Conservation (phyloP, 2,888 invertebrate genomes). For the Conomelus anceps region DNA sequence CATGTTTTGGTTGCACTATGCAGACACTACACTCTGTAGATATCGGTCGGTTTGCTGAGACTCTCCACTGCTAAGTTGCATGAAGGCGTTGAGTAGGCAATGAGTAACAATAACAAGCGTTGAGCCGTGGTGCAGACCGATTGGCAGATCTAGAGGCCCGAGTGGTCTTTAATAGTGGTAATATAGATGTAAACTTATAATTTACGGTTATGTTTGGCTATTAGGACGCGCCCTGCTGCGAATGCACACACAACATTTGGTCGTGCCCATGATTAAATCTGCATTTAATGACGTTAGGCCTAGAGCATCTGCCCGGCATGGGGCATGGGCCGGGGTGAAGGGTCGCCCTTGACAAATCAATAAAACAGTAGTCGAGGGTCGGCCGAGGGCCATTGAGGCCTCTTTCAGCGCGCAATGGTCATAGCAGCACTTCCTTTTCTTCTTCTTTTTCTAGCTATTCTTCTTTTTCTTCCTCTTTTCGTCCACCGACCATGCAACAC, state of each 20-base stretch:
- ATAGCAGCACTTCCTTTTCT: neutral
- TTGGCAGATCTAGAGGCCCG: neutral
- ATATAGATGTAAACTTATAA: constrained; percentile 11
- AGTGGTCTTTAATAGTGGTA: constrained; percentile 2
- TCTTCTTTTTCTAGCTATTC: neutral
- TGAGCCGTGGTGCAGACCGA: neutral
- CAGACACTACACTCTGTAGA: too few relatives aligned
- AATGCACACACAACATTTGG: constrained; percentile 11
- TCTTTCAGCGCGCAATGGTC: neutral
- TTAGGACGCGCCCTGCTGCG: constrained; percentile 9
- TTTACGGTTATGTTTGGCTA: constrained; percentile 10
- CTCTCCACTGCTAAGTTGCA: too few relatives aligned
- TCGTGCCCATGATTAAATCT: constrained; percentile 8
- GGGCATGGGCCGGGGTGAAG: neutral
- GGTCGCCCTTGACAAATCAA: constrained; percentile 5
- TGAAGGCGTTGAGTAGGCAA: neutral
- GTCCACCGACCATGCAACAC: neutral
- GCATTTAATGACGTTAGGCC: constrained; percentile 8
- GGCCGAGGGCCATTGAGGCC: neutral
- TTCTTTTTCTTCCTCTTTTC: neutral
- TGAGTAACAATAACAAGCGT: neutral
- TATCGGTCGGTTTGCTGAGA: too few relatives aligned
- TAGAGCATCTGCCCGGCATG: neutral
- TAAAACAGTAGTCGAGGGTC: constrained; percentile 8
- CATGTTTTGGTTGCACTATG: too few relatives aligned